Conservation (phyloP, 2,113 vertebrate genomes). For the Otus sunia region DNA sequence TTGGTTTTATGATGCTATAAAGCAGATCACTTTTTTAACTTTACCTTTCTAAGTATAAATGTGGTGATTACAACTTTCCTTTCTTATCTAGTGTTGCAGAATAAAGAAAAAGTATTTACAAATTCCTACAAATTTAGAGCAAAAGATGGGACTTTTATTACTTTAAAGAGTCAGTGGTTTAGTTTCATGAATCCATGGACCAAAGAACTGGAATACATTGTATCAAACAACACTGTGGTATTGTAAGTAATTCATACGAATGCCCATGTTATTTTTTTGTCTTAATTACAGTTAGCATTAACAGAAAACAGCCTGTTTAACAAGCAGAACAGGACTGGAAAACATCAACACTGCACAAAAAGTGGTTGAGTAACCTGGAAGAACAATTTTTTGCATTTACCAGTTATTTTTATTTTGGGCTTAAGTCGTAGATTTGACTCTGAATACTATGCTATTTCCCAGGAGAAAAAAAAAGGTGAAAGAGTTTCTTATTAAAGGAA, state of each 20-base stretch:
- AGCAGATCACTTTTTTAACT: neutral
- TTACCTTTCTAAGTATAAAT: neutral
- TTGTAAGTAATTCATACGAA: slow-evolving; percentile 79
- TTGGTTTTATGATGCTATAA: neutral
- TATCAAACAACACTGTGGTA: slow-evolving; percentile 89
- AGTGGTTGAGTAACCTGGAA: neutral
- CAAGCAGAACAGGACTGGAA: neutral
- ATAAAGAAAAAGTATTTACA: slow-evolving; percentile 90
- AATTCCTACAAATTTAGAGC: slow-evolving; percentile 91
- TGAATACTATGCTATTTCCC: neutral
- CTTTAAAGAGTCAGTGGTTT: slow-evolving; percentile 91
- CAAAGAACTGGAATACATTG: slow-evolving; percentile 94
- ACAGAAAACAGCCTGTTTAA: neutral
- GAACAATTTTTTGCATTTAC: neutral
- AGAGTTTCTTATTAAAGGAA: neutral
- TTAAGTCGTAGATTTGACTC: neutral
- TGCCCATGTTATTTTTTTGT: neutral
- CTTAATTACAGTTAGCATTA: neutral
- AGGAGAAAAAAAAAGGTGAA: neutral
- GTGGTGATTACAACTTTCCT: neutral
- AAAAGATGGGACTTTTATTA: slow-evolving; percentile 87
- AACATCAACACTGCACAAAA: neutral
- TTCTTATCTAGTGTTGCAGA: slow-evolving; percentile 80
- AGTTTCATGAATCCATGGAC: slow-evolving; percentile 95
- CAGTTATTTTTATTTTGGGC: neutral